phyloP scores from a whole-genome alignment of 2,888 invertebrate species.

The Andrena bicolor region DNA sequence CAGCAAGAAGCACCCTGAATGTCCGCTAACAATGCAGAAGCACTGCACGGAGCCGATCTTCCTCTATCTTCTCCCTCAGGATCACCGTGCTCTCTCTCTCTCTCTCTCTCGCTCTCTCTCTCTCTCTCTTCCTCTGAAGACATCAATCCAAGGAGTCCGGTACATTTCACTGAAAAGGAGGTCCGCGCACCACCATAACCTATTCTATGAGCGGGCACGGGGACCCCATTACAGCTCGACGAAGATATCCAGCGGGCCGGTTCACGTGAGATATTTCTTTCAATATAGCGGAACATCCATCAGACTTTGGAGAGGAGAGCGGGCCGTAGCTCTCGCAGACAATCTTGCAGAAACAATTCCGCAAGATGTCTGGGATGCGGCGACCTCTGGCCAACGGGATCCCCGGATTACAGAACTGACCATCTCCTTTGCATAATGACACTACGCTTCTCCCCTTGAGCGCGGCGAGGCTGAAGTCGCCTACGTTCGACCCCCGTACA shows the following conservation, averaged over 20 bases:
- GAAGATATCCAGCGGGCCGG: constrained; percentile 38
- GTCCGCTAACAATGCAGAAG: too few relatives aligned
- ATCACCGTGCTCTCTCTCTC: constrained; percentile 1
- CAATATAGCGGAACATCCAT: constrained; percentile 83
- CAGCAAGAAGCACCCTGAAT: too few relatives aligned
- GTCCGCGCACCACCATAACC: neutral
- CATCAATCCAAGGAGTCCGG: constrained; percentile 22
- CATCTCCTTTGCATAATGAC: constrained; percentile 85
- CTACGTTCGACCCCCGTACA: constrained; percentile 45
- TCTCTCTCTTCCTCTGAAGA: constrained; percentile 1
- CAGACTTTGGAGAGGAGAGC: constrained; percentile 78
- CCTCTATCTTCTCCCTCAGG: constrained; percentile 1
- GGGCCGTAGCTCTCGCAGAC: constrained; percentile 63
- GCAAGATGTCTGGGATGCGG: constrained; percentile 83
- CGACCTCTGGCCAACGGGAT: constrained; percentile 76
- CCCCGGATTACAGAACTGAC: constrained; percentile 83
- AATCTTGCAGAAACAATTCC: constrained; percentile 77
- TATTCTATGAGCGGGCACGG: neutral
- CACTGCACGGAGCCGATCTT: neutral
- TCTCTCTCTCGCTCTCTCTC: too few relatives aligned
- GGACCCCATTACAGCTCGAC: constrained; percentile 20
- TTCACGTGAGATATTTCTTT: constrained; percentile 82
- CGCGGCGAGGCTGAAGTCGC: constrained; percentile 26
- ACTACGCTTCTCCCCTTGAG: constrained; percentile 53
- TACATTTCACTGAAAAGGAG: constrained; percentile 3